A percentile compares a stretch with the other conserved stretches of the same genome.
phyloP scores from a whole-genome alignment of 2,113 vertebrate genomes.

The Puffinus mauretanicus region DNA sequence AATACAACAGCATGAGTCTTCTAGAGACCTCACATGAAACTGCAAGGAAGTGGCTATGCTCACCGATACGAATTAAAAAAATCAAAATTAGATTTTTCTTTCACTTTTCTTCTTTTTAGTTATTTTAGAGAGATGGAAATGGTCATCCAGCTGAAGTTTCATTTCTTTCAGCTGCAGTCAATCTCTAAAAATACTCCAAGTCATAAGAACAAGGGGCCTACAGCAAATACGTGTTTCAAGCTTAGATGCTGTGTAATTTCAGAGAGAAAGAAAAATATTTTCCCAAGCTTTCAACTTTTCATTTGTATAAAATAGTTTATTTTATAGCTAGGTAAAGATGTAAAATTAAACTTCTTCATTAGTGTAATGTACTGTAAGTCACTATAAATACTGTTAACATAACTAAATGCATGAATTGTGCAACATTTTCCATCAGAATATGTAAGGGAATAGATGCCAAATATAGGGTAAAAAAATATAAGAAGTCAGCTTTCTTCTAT shows the following conservation, averaged over 20 bases:
- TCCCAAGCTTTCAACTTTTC: constrained; percentile 45
- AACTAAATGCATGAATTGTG: constrained; percentile 48
- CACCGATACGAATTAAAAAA: background rate
- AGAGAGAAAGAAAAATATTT: constrained; percentile 67
- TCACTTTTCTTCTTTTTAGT: background rate
- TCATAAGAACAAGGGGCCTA: constrained; percentile 28
- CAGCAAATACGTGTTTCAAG: constrained; percentile 29
- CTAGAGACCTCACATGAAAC: background rate
- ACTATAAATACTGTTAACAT: constrained; percentile 24
- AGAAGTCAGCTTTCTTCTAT: background rate
- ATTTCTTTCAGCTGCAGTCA: background rate
- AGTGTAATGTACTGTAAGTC: background rate
- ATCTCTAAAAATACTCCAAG: constrained; percentile 46
- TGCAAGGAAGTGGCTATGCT: background rate
- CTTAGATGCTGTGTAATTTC: constrained; percentile 26
- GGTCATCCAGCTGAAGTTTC: background rate
- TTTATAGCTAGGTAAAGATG: constrained; percentile 41
- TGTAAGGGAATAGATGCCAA: constrained; percentile 13
- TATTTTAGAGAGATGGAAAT: background rate
- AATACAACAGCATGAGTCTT: background rate
- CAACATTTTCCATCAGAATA: constrained; percentile 37
- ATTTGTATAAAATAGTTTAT: constrained; percentile 41
- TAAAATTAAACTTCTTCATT: constrained; percentile 50
- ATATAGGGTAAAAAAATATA: constrained; percentile 1
- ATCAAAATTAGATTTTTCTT: background rate